Percentiles rank a stretch among this genome's conserved stretches.
Conservation (phyloP, 2,888 invertebrate genomes). For the Steinernema carpocapsae region DNA sequence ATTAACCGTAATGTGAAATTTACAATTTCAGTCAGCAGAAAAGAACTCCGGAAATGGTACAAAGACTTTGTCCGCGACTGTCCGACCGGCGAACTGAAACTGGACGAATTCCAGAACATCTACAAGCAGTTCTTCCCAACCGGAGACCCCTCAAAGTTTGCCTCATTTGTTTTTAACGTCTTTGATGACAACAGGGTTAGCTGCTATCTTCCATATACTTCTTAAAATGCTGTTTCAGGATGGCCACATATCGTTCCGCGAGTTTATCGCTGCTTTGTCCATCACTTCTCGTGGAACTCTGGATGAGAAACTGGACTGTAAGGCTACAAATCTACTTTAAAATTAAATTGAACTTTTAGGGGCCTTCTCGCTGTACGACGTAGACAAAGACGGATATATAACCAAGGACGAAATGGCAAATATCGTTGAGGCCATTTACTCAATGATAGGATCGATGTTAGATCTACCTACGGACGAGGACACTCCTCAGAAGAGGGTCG, state of each 20-base stretch:
- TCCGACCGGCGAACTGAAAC: constrained; percentile 70
- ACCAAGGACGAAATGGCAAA: constrained; percentile 71
- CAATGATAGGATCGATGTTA: constrained; percentile 72
- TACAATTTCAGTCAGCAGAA: constrained; percentile 70
- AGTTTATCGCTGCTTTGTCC: constrained; percentile 68
- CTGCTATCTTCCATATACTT: constrained; percentile 43
- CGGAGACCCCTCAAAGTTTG: constrained; percentile 98
- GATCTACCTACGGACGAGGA: constrained; percentile 72
- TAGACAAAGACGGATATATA: constrained; percentile 72
- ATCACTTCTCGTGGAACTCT: constrained; percentile 69
- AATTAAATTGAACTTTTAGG: constrained; percentile 65
- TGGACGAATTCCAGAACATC: constrained; percentile 69
- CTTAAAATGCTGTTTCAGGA: constrained; percentile 53
- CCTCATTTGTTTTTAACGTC: constrained; percentile 94
- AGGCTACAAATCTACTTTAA: constrained; percentile 35
- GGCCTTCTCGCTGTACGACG: constrained; percentile 72
- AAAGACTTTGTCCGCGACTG: constrained; percentile 72
- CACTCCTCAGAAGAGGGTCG: constrained; percentile 72
- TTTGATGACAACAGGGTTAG: constrained; percentile 94
- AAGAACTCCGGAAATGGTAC: constrained; percentile 71
- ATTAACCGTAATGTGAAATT: too few species aligned
- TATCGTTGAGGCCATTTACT: constrained; percentile 72
- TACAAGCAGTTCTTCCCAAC: constrained; percentile 99
- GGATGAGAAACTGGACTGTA: constrained; percentile 69
- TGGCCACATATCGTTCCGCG: constrained; percentile 64